Evolutionary conservation across 2,888 invertebrate genomes (phyloP).

Genomic region (Heliconius sara): DNA sequence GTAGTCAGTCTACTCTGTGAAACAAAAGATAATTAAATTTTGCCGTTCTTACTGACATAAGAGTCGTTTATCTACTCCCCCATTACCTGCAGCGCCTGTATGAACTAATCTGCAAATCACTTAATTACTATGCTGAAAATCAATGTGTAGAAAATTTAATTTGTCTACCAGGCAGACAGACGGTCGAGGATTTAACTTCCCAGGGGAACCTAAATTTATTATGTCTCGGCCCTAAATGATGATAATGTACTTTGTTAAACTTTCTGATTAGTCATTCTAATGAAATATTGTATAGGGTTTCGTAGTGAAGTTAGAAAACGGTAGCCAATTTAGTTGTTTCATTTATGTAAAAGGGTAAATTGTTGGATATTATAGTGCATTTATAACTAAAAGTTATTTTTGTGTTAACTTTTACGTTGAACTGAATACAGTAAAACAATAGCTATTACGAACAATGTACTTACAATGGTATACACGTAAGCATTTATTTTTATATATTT

Average conservation of each 20-base stretch:
- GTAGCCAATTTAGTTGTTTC: background rate
- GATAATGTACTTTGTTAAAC: conserved; percentile 31
- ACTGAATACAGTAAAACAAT: background rate
- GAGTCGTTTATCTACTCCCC: conserved; percentile 66
- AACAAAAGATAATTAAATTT: conserved; percentile 44
- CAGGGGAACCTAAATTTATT: conserved; percentile 34
- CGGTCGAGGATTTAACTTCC: conserved; percentile 60
- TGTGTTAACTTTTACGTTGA: no score
- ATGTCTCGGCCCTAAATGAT: conserved; percentile 33
- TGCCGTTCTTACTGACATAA: conserved; percentile 41
- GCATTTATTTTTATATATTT: no score
- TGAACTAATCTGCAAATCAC: conserved; percentile 77
- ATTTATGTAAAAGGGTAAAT: background rate
- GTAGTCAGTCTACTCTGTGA: conserved; percentile 11
- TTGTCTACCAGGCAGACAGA: conserved; percentile 66
- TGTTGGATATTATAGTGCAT: background rate
- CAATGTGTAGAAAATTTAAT: conserved; percentile 78
- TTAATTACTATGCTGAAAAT: conserved; percentile 75
- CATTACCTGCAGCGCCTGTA: conserved; percentile 61
- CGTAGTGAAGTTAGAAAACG: background rate
- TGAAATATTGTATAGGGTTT: conserved; percentile 8
- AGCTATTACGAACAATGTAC: background rate
- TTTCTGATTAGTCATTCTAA: conserved; percentile 33
- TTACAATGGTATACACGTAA: no score
- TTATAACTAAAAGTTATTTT: background rate